A percentile compares a stretch with the other conserved stretches of the same genome.
Conservation (phyloP, 2,888 invertebrate species). For the Deilephila porcellus region DNA sequence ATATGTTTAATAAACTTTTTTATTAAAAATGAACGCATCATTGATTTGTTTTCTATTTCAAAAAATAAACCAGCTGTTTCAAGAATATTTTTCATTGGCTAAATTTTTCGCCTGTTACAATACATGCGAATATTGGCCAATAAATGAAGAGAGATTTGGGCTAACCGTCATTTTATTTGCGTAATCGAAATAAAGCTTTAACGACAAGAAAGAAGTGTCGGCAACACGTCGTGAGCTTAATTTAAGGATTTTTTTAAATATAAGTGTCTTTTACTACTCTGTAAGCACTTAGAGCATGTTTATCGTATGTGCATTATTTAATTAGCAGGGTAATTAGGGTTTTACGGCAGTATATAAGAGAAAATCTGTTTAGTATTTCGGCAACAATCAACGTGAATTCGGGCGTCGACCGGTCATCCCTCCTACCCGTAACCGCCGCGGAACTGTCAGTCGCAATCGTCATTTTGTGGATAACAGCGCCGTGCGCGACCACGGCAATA, state of each 20-base stretch:
- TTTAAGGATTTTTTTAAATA: conserved; percentile 7
- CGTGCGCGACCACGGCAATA: conserved; percentile 64
- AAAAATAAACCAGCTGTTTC: conserved; percentile 12
- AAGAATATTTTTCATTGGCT: conserved; percentile 18
- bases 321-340: conserved; percentile 10
- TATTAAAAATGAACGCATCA: conserved; percentile 7
- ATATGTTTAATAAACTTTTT: neutral
- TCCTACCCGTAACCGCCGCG: conserved; percentile 76
- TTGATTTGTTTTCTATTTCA: conserved; percentile 29
- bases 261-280: conserved; percentile 24
- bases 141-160: conserved; percentile 2
- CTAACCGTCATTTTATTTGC: neutral
- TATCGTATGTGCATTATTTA: conserved; percentile 2
- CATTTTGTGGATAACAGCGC: conserved; percentile 77
- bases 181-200: conserved; percentile 26
- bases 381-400: conserved; percentile 72
- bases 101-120: neutral
- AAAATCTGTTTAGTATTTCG: conserved; percentile 51
- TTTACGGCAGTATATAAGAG: conserved; percentile 18
- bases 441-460: conserved; percentile 67
- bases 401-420: conserved; percentile 84
- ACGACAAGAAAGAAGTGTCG: conserved; percentile 32
- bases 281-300: conserved; percentile 17
- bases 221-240: conserved; percentile 30
- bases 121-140: neutral